Evolutionary conservation across 2,888 invertebrate genomes (phyloP), one percentile per base, ranked within the genome.

Genomic region (Tyria jacobaeae): DNA sequence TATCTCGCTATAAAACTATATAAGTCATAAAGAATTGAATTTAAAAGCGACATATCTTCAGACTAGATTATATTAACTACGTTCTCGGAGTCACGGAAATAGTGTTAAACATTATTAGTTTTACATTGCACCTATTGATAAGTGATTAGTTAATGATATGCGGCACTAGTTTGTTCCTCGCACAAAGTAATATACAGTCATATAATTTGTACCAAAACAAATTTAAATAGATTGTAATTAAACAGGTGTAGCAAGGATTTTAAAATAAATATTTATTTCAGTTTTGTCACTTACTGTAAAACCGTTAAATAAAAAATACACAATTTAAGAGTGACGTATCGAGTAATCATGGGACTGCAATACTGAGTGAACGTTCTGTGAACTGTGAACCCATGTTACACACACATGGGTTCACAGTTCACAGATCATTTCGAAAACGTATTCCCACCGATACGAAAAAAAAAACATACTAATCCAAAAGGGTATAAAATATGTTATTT

Each of bases 61-160:
- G 92, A 92, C 92, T 92, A 92, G 92, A 92, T 86, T 88, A 83
- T 83, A 68, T 63, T 83, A 86, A 81, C 85, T 87, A 88, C 79
- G 82, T 81, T 82, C 73, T 80, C 79, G 78, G 79, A 86, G 87
- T 86, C 87, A 89, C 84, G 81, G 86, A 85, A 84, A 79, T 71
- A 81, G 79, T 84, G 67, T 68, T 72, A 31, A 31, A 62, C 51
- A 48, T 66, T 39, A 68, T 49, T 27, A 59, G 50, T 63, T 62
- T 62, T 65, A 41, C n/a, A n/a, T 41, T 66, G 73, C 73, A 75
- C 68, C 75, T 49, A 24, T 37, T 49, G 60, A 57, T 54, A 60
- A n/a, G n/a, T n/a, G n/a, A n/a, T n/a, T n/a, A n/a, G n/a, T n/a
- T n/a, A n/a, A n/a, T n/a, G 60, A 57, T 71, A 54, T 49, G 54